These are phyloP conservation scores for zebrafish (Danio rerio) DNA, from an alignment of 2,113 vertebrate species.

Conservation along the genomic window GRCz12tu NC_133195.1:41189501-41190000, in stretches of 20 bases:
- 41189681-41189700: neutral
- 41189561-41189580: neutral
- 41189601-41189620: constrained; percentile 19
- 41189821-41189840: constrained; percentile 73
- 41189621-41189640: constrained; percentile 1
- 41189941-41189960: neutral
- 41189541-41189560: neutral
- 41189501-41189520: constrained; percentile 9
- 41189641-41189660: neutral
- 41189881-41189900: neutral
- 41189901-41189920: neutral
- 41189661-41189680: neutral
- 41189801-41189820: constrained; percentile 56
- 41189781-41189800: constrained; percentile 18
- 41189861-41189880: neutral
- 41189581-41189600: constrained; percentile 3
- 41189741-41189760: neutral
- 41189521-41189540: constrained; percentile 17
- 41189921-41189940: no score
- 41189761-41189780: neutral
- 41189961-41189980: neutral
- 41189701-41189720: neutral
- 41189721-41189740: constrained; percentile 9
- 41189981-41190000: no score
- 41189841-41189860: constrained; percentile 59